Evolutionary conservation across 2,888 invertebrate species (phyloP).

Genomic region (Seira ritae): DNA sequence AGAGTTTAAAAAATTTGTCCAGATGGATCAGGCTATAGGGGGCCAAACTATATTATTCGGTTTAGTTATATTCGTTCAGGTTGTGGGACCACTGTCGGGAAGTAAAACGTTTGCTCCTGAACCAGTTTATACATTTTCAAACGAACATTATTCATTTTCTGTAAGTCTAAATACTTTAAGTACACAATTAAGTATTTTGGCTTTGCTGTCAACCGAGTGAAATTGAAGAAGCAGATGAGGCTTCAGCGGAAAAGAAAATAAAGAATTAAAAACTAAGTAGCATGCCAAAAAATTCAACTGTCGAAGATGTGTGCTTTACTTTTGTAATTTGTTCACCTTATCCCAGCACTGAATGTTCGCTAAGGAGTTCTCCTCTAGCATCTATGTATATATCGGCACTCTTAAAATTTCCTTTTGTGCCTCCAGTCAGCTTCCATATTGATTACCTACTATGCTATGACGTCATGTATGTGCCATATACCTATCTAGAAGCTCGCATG

Average conservation of each 20-base stretch:
- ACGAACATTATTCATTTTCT: no score
- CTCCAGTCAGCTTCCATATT: background rate
- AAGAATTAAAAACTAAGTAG: no score
- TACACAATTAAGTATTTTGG: constrained; percentile 39
- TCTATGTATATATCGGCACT: no score
- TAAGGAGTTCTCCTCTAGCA: no score
- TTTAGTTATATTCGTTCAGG: constrained; percentile 32
- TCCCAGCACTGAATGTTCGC: no score
- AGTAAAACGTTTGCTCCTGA: constrained; percentile 1
- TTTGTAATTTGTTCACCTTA: no score
- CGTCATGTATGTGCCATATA: background rate
- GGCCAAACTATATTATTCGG: constrained; percentile 20
- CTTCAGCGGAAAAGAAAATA: constrained; percentile 30
- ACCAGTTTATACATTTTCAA: constrained; percentile 12
- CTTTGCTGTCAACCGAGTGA: constrained; percentile 48
- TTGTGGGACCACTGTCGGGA: constrained; percentile 51
- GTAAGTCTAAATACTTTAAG: no score
- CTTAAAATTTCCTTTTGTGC: background rate
- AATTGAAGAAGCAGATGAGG: no score
- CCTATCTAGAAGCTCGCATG: background rate
- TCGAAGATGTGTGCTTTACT: no score
- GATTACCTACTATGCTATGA: background rate
- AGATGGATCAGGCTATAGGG: constrained; percentile 20
- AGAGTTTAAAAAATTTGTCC: no score
- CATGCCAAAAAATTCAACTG: no score